Percentiles rank a stretch among this genome's conserved stretches.
These are phyloP conservation scores for Adelognathus sp. DNA, from an alignment of 2,888 invertebrate species.

Conservation along the genomic window DNA sequence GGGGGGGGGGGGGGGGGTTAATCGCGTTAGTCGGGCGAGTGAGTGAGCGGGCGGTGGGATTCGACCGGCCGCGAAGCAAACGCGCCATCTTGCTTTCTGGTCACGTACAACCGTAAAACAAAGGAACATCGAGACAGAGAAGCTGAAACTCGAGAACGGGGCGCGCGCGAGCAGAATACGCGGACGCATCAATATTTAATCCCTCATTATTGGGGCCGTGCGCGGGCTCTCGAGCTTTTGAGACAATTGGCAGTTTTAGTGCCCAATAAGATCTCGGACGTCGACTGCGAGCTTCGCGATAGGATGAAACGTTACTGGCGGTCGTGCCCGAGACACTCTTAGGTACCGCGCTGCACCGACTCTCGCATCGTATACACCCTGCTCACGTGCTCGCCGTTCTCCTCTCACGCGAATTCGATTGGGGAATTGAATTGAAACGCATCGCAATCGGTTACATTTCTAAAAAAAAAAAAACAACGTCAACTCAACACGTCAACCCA, in stretches of 20 bases:
- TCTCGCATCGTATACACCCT: slow-evolving; percentile 16
- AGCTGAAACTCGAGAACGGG: slow-evolving; percentile 25
- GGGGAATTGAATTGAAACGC: neutral
- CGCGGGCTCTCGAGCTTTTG: slow-evolving; percentile 75
- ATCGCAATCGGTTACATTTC: too few species aligned
- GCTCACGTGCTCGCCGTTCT: slow-evolving; percentile 5
- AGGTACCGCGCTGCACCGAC: neutral
- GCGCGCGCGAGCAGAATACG: slow-evolving; percentile 70
- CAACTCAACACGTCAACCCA: too few species aligned
- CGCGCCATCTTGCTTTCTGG: slow-evolving; percentile 79
- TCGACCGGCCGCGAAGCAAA: slow-evolving; percentile 37
- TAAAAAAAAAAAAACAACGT: too few species aligned
- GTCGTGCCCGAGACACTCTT: slow-evolving; percentile 25
- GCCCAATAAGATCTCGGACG: slow-evolving; percentile 71
- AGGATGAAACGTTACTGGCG: slow-evolving; percentile 19
- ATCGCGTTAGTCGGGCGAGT: slow-evolving; percentile 71
- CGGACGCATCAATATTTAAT: slow-evolving; percentile 79
- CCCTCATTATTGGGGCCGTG: slow-evolving; percentile 78
- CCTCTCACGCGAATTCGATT: neutral
- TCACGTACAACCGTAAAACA: slow-evolving; percentile 80
- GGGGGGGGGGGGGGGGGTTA: slow-evolving; percentile 63
- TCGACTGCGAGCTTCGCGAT: slow-evolving; percentile 53
- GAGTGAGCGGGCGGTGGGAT: slow-evolving; percentile 24
- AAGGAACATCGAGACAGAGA: slow-evolving; percentile 74
- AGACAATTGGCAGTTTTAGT: slow-evolving; percentile 79